phyloP scores from a whole-genome alignment of 92 coral and sea anemone species.

The Plumapathes pennacea region DNA sequence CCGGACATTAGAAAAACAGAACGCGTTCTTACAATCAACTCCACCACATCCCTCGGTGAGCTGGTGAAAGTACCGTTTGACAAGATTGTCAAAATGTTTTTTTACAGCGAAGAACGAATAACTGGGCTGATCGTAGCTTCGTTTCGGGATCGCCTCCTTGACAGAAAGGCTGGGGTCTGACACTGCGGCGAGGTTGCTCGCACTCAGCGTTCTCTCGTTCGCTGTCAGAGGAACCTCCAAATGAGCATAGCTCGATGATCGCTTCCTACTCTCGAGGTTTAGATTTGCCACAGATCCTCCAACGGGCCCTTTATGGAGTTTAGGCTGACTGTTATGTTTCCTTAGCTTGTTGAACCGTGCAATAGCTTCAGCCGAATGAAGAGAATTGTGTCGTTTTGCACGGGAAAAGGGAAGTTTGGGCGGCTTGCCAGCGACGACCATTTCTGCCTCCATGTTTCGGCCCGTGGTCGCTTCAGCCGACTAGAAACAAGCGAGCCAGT shows the following conservation, averaged over 20 bases:
- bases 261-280: conserved; percentile 44
- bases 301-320: conserved; percentile 56
- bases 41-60: conserved; percentile 92
- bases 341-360: conserved; percentile 67
- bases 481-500: no score
- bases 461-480: no score
- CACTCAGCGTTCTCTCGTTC: conserved; percentile 79
- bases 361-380: conserved; percentile 70
- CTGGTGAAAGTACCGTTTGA: conserved; percentile 77
- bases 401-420: conserved; percentile 62
- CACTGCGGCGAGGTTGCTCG: conserved; percentile 93
- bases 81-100: conserved; percentile 69
- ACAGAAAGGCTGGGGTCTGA: conserved; percentile 81
- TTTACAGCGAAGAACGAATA: conserved; percentile 63
- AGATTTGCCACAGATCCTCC: conserved; percentile 62
- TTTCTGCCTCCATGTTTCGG: conserved; percentile 31
- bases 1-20: conserved; percentile 66
- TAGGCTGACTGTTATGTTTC: conserved; percentile 83
- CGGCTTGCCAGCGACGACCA: conserved; percentile 47
- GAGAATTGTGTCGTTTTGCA: conserved; percentile 57
- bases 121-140: conserved; percentile 84
- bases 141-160: conserved; percentile 72
- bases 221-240: conserved; percentile 37
- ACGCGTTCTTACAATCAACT: conserved; percentile 66
- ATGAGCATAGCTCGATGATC: conserved; percentile 68